These are phyloP conservation scores for Pelobates cultripes DNA, from an alignment of 2,797 vertebrate genomes.

Conservation along the genomic window DNA sequence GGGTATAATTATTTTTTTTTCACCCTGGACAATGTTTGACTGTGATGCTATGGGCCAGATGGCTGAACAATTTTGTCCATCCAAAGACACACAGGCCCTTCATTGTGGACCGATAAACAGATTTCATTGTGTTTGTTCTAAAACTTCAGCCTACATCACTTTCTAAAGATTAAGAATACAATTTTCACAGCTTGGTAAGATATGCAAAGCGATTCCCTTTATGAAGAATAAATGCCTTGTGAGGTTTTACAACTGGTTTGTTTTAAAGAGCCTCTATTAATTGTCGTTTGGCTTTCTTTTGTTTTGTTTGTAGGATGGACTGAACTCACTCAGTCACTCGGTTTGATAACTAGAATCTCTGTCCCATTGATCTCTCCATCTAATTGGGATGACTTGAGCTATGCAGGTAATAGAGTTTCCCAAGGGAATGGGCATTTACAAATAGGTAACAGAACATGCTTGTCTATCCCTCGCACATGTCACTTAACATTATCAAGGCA, in stretches of 20 bases:
- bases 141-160: slow-evolving; percentile 77
- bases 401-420: not conserved
- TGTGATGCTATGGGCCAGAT: slow-evolving; percentile 83
- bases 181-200: slow-evolving; percentile 70
- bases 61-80: slow-evolving; percentile 77
- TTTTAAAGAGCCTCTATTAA: slow-evolving; percentile 6
- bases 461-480: too few relatives aligned
- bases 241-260: slow-evolving; percentile 6
- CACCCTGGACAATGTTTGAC: slow-evolving; percentile 82
- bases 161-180: slow-evolving; percentile 76
- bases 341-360: not conserved
- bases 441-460: not conserved
- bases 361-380: slow-evolving; percentile 10
- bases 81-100: slow-evolving; percentile 72
- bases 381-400: too few relatives aligned
- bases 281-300: not conserved
- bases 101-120: slow-evolving; percentile 78
- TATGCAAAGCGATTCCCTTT: slow-evolving; percentile 58
- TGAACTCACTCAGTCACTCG: not conserved
- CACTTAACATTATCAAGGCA: too few relatives aligned
- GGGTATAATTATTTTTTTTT: slow-evolving; percentile 79
- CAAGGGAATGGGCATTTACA: slow-evolving; percentile 1
- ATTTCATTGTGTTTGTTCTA: slow-evolving; percentile 75
- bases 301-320: not conserved
- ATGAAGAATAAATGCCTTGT: slow-evolving; percentile 41